These are phyloP conservation scores for Coptodon rendalli DNA, from an alignment of 2,113 vertebrate genomes.

Conservation along the genomic window DNA sequence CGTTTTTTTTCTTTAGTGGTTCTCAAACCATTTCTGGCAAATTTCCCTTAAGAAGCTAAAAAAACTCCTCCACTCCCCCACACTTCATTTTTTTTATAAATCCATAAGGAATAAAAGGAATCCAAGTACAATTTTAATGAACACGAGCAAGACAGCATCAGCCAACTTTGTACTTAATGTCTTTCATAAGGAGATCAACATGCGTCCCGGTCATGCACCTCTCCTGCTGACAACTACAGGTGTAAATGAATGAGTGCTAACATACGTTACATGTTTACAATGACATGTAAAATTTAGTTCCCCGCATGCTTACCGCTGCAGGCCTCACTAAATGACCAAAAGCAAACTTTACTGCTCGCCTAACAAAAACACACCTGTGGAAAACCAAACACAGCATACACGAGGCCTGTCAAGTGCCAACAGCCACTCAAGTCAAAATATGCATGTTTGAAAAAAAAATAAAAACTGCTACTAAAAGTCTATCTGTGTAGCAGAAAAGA, in stretches of 20 bases:
- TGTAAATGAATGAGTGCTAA: not conserved
- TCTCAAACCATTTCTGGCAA: not conserved
- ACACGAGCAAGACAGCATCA: not conserved
- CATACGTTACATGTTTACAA: accelerated
- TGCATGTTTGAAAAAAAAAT: not conserved
- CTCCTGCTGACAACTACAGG: not conserved
- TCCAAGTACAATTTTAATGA: not conserved
- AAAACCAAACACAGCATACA: slow-evolving; percentile 45
- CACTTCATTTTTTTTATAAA: not conserved
- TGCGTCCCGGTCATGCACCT: accelerated
- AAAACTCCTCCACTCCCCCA: not conserved
- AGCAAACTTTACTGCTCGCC: not conserved
- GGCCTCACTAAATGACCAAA: not conserved
- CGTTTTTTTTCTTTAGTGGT: not conserved
- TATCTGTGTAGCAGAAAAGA: not conserved
- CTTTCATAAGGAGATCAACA: not conserved
- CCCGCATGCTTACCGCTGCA: not conserved
- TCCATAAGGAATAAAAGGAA: not conserved
- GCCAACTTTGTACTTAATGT: not conserved
- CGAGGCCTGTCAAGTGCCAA: not conserved
- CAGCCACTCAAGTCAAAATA: not conserved
- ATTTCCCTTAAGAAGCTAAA: not conserved
- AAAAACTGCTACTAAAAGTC: not conserved
- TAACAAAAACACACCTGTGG: slow-evolving; percentile 59
- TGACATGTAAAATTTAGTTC: not conserved